Conservation (phyloP, 2,113 vertebrate genomes). For the Chinchilla lanigera region DNA sequence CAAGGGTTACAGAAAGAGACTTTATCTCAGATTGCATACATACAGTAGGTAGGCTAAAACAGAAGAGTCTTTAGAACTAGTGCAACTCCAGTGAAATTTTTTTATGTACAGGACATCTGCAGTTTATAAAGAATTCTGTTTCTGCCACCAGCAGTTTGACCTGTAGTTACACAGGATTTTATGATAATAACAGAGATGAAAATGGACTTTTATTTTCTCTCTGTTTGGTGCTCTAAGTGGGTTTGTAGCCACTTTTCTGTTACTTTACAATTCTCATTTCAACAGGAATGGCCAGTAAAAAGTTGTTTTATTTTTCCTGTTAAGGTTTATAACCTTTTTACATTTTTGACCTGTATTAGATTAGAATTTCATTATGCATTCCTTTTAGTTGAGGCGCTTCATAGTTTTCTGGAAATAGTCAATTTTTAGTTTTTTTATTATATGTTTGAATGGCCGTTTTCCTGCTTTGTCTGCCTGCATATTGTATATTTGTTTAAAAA, state of each 20-base stretch:
- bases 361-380: conserved; percentile 95
- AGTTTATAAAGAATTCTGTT: conserved; percentile 92
- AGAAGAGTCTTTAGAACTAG: conserved; percentile 90
- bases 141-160: conserved; percentile 92
- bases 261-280: conserved; percentile 92
- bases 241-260: conserved; percentile 91
- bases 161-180: conserved; percentile 91
- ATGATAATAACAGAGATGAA: conserved; percentile 90
- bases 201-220: conserved; percentile 90
- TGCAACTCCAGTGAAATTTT: conserved; percentile 86
- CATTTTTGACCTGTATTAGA: conserved; percentile 92
- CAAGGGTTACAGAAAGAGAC: conserved; percentile 90
- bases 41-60: conserved; percentile 89
- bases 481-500: conserved; percentile 92
- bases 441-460: conserved; percentile 89
- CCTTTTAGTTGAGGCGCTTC: conserved; percentile 94
- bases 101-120: conserved; percentile 90
- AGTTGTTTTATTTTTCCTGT: conserved; percentile 90
- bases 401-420: conserved; percentile 90
- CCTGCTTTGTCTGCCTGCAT: conserved; percentile 92
- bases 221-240: conserved; percentile 93
- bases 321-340: conserved; percentile 92
- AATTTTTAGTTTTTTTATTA: conserved; percentile 88
- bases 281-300: conserved; percentile 94
- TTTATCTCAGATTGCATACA: conserved; percentile 85